A percentile compares a stretch with the other conserved stretches of the same genome.
Evolutionary conservation across 2,113 vertebrate genomes (phyloP).

Genomic region (Antechinus flavipes): DNA sequence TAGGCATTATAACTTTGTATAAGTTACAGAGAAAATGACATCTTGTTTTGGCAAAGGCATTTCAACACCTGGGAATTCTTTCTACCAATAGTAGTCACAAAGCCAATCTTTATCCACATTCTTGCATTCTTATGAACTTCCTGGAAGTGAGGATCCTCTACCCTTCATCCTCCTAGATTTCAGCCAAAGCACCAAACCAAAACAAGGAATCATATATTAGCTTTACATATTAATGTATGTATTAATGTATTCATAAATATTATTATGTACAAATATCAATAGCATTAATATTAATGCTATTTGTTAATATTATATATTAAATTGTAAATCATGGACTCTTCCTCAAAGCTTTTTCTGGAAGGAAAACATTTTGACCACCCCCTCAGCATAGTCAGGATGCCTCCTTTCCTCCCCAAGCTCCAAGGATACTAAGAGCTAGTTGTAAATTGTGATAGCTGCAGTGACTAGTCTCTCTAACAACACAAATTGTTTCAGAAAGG

Average conservation of each 20-base stretch:
- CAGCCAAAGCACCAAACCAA: not conserved
- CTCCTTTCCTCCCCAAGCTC: not conserved
- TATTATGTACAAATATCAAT: not conserved
- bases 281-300: not conserved
- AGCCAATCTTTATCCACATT: not conserved
- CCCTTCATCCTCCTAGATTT: not conserved
- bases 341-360: not conserved
- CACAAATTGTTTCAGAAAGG: not conserved
- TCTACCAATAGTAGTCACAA: not conserved
- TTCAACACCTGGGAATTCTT: not conserved
- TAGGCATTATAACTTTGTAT: not conserved
- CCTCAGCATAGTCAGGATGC: not conserved
- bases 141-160: not conserved
- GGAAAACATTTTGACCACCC: not conserved
- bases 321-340: not conserved
- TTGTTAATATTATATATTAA: not conserved
- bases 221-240: not conserved
- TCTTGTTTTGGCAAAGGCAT: not conserved
- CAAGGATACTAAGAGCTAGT: not conserved
- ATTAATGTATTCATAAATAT: not conserved
- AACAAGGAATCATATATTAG: not conserved
- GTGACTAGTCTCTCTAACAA: not conserved
- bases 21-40: not conserved
- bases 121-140: not conserved
- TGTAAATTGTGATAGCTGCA: not conserved